phyloP scores from a whole-genome alignment of 2,888 invertebrate genomes.

The Drosophila atripex region DNA sequence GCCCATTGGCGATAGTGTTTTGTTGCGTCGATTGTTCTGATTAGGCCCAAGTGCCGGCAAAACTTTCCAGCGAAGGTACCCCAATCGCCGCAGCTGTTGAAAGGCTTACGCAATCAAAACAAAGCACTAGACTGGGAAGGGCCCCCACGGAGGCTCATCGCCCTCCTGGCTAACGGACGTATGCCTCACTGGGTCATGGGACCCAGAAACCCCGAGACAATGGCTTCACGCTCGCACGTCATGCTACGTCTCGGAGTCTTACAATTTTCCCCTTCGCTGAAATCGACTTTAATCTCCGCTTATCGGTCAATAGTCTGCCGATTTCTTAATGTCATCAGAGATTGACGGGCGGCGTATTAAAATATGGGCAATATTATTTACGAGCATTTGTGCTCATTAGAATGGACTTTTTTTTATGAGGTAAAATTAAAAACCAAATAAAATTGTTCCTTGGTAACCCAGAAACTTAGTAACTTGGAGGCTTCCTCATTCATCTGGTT shows the following conservation, averaged over 20 bases:
- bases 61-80: slow-evolving; percentile 39
- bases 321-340: slow-evolving; percentile 23
- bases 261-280: slow-evolving; percentile 35
- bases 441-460: not conserved
- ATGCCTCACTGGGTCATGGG: slow-evolving; percentile 5
- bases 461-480: not conserved
- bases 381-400: not conserved
- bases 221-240: slow-evolving; percentile 33
- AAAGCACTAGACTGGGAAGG: slow-evolving; percentile 24
- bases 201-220: slow-evolving; percentile 17
- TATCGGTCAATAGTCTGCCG: slow-evolving; percentile 47
- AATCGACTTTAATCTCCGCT: slow-evolving; percentile 38
- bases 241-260: slow-evolving; percentile 15
- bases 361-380: not conserved
- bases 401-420: not conserved
- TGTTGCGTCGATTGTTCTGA: slow-evolving; percentile 58
- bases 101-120: slow-evolving; percentile 40
- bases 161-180: not conserved
- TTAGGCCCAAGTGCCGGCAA: slow-evolving; percentile 59
- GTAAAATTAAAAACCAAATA: not conserved
- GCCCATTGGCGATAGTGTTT: slow-evolving; percentile 12
- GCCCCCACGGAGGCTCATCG: slow-evolving; percentile 1
- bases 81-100: slow-evolving; percentile 22
- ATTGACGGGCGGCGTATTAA: not conserved
- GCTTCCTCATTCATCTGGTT: not conserved